These are phyloP conservation scores for Crocuta crocuta DNA, from an alignment of 2,113 vertebrate genomes.

Conservation along the genomic window DNA sequence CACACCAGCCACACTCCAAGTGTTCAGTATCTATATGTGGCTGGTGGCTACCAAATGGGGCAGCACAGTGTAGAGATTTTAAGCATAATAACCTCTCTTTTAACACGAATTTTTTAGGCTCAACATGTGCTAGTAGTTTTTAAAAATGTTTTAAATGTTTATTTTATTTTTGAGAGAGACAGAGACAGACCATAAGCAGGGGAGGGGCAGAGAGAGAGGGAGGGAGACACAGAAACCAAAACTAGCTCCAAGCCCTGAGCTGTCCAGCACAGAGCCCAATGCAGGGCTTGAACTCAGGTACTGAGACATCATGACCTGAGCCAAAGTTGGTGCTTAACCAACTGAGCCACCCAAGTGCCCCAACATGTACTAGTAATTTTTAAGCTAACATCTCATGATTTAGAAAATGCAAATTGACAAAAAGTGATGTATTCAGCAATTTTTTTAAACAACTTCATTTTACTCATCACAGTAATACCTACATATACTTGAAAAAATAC, in stretches of 20 bases:
- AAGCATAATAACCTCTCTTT: background rate
- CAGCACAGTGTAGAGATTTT: background rate
- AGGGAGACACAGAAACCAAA: too few relatives aligned
- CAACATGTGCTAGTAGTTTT: background rate
- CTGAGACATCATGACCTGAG: too few relatives aligned
- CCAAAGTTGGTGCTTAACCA: too few relatives aligned
- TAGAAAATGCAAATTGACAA: background rate
- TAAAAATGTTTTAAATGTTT: too few relatives aligned
- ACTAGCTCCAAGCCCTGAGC: too few relatives aligned
- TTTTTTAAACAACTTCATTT: conserved; percentile 11
- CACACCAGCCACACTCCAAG: background rate
- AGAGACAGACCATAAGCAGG: too few relatives aligned
- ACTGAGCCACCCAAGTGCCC: too few relatives aligned
- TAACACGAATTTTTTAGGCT: background rate
- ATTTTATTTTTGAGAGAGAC: too few relatives aligned
- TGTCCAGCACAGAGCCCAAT: too few relatives aligned
- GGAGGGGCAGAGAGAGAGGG: too few relatives aligned
- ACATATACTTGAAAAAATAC: background rate
- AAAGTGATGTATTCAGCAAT: background rate
- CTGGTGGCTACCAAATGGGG: background rate
- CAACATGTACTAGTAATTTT: background rate
- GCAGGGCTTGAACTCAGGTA: too few relatives aligned
- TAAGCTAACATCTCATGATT: background rate
- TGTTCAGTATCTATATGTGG: background rate
- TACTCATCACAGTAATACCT: background rate